Base-by-base conservation (phyloP, 2,888 invertebrate species). In the Leucoptera coffeella region DNA sequence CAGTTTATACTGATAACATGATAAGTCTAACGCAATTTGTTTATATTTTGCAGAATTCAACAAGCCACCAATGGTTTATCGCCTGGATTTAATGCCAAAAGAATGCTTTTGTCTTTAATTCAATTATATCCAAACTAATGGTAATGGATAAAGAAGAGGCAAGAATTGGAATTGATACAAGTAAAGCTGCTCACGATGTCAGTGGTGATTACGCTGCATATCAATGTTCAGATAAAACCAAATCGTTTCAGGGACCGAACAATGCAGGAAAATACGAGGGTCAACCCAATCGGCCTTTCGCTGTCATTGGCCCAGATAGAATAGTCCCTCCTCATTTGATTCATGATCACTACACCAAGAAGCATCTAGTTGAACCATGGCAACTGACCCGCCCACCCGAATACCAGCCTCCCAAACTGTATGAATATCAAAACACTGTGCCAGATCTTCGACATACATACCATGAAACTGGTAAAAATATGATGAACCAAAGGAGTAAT, bases 381-480 rank as follows among this genome's bases (percentile, higher is more conserved):
- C 41, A 43, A 24, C 42, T 40, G 31, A 35, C 45, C 25, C 52
- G 53, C 23, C 54, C 54, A 32, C 55, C 61, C 24, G 64, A 67
- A 27, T 60, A 62, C 39, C n/a, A n/a, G n/a, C 50, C 57, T 24
- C 52, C 46, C 32, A 67, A 64, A 36, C 36, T 54, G 31, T 59
- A 53, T 38, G 62, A 67, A 27, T 59, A 61, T 39, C 50, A 56
- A 24, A 50, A 46, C 32, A 65, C 62, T 36, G 36, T 54, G 32
- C 30, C 43, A 13, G n/a, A n/a, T n/a, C n/a, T n/a, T n/a, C n/a
- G 72, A 50, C 69, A 69, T 50, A 71, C 71, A 50, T 72, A 60
- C 51, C 72, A 71, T 49, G 72, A 72, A 42, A 69, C 71, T 32
- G 72, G 71, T 71, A 65, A 53, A 36, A 55, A 71, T 32, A 58